Evolutionary conservation across 1,140 invertebrate genomes (phyloP).

Genomic region (Doryteuthis pealeii): DNA sequence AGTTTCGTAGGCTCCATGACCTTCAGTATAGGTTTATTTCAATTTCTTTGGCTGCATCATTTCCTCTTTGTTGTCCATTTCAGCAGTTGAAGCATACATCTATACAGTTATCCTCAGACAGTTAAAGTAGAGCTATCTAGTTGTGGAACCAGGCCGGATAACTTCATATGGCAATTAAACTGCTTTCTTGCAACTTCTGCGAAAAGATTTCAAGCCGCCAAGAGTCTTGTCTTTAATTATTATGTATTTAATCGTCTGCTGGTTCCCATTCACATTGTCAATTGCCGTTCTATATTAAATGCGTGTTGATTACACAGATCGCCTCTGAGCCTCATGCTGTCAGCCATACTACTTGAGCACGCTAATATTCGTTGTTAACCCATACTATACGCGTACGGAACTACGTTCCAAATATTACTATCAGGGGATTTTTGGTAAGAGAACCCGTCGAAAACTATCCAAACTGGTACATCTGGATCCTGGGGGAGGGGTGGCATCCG

Average conservation of each 20-base stretch:
- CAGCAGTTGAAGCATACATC: slow-evolving; percentile 52
- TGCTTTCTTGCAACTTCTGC: background rate
- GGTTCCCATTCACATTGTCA: slow-evolving; percentile 55
- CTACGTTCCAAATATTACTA: slow-evolving; percentile 80
- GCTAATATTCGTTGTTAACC: slow-evolving; percentile 61
- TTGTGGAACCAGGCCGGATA: slow-evolving; percentile 28
- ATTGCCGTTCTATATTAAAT: slow-evolving; percentile 39
- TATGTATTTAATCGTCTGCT: slow-evolving; percentile 49
- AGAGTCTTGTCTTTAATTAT: slow-evolving; percentile 51
- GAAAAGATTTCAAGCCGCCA: slow-evolving; percentile 50
- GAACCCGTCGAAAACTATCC: background rate
- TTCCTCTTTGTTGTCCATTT: slow-evolving; percentile 49
- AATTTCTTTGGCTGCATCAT: slow-evolving; percentile 54
- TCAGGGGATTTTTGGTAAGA: slow-evolving; percentile 56
- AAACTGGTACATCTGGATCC: no score
- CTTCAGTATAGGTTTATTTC: slow-evolving; percentile 56
- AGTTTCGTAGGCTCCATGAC: slow-evolving; percentile 49
- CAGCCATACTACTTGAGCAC: slow-evolving; percentile 69
- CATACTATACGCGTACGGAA: slow-evolving; percentile 73
- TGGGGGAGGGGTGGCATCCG: no score
- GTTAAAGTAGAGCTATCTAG: slow-evolving; percentile 39
- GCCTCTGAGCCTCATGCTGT: slow-evolving; percentile 49
- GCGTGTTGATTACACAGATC: slow-evolving; percentile 20
- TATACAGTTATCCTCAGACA: slow-evolving; percentile 45
- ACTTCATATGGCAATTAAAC: background rate